Percentiles rank a stretch among this genome's conserved stretches.
Evolutionary conservation across 2,888 invertebrate species (phyloP).

Genomic region (Ectemnius continuus): DNA sequence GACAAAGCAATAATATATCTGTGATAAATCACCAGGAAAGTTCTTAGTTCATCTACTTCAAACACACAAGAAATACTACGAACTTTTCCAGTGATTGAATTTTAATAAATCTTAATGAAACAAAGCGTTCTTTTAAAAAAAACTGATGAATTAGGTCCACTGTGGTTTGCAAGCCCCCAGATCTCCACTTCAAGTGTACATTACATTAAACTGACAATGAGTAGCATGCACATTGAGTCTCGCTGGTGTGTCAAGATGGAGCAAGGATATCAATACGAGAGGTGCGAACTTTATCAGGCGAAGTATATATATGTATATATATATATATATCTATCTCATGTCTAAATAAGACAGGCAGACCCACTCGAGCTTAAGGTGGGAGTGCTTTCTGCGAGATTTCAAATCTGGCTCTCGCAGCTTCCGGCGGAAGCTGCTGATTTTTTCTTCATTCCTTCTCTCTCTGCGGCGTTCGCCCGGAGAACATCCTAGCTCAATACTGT

Average conservation of each 20-base stretch:
- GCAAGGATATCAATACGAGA: conserved; percentile 55
- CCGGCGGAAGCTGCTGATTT: conserved; percentile 19
- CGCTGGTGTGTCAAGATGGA: conserved; percentile 60
- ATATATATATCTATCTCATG: conserved; percentile 14
- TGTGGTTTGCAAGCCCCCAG: conserved; percentile 32
- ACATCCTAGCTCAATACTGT: conserved; percentile 40
- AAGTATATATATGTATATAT: conserved; percentile 33
- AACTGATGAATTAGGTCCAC: too few relatives aligned
- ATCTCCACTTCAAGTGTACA: conserved; percentile 33
- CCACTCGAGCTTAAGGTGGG: too few relatives aligned
- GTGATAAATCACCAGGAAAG: neutral
- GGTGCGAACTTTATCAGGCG: neutral
- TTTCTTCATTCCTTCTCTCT: conserved; percentile 15
- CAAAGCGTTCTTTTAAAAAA: too few relatives aligned
- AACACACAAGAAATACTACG: too few relatives aligned
- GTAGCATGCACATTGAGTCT: conserved; percentile 52
- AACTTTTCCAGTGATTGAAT: neutral
- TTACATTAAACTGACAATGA: conserved; percentile 33
- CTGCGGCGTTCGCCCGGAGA: conserved; percentile 2
- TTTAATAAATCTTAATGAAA: neutral
- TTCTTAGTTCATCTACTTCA: neutral
- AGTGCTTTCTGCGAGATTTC: neutral
- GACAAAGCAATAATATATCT: too few relatives aligned
- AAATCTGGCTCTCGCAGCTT: neutral
- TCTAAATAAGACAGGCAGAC: too few relatives aligned